Conservation (phyloP, 92 coral and sea anemone genomes). For the Bergia sp. region DNA sequence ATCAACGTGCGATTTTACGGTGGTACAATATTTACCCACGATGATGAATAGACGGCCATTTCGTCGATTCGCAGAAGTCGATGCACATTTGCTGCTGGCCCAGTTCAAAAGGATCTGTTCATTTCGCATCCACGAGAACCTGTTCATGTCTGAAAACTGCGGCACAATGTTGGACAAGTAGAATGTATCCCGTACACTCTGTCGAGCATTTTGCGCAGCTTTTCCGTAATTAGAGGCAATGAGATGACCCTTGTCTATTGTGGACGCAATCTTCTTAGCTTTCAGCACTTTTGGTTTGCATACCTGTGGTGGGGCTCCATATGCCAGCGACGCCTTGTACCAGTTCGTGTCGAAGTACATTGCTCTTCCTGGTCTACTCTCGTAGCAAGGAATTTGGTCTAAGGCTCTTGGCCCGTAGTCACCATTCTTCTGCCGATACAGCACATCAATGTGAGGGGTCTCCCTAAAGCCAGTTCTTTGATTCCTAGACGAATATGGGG, state of each 20-base stretch:
- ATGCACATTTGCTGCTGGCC: constrained; percentile 5
- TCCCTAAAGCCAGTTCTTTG: not conserved
- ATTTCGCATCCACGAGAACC: not conserved
- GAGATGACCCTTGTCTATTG: constrained; percentile 10
- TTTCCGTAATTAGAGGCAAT: constrained; percentile 23
- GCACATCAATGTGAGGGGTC: not conserved
- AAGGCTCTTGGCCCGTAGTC: not conserved
- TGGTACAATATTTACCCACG: not conserved
- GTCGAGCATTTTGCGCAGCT: not conserved
- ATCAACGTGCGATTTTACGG: not conserved
- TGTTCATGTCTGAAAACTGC: constrained; percentile 9
- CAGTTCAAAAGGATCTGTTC: constrained; percentile 24
- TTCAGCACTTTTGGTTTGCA: not conserved
- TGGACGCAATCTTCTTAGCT: too few species aligned
- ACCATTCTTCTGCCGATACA: not conserved
- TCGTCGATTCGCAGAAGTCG: not conserved
- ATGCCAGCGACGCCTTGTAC: not conserved
- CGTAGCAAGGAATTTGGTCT: not conserved
- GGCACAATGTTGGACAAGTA: not conserved
- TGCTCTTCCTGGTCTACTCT: not conserved
- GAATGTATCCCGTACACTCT: not conserved
- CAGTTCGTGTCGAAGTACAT: constrained; percentile 3
- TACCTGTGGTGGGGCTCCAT: constrained; percentile 1
- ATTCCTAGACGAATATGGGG: not conserved
- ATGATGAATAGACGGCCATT: constrained; percentile 7